These are phyloP conservation scores for Nudaria mundana DNA, from an alignment of 2,888 invertebrate species.

Conservation along the genomic window DNA sequence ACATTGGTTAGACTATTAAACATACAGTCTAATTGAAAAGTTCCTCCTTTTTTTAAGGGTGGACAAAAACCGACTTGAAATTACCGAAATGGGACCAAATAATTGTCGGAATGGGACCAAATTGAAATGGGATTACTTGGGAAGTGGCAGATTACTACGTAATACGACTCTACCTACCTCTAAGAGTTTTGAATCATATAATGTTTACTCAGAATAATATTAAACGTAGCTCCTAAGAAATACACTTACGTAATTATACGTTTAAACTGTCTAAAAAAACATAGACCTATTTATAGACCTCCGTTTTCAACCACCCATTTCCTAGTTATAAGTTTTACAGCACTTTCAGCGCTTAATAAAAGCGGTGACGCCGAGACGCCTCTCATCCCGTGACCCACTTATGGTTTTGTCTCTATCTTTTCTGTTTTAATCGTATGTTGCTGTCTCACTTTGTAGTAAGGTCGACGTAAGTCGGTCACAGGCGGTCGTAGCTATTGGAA, in stretches of 20 bases:
- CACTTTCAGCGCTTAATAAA: conserved; percentile 61
- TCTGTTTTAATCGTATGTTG: conserved; percentile 24
- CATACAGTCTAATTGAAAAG: too few species aligned
- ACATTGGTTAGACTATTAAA: too few species aligned
- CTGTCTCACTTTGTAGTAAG: conserved; percentile 60
- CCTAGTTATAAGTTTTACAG: conserved; percentile 44
- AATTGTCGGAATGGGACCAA: too few species aligned
- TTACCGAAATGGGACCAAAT: too few species aligned
- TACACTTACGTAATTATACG: conserved; percentile 51
- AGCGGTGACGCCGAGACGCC: conserved; percentile 53
- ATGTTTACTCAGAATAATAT: too few species aligned
- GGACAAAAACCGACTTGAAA: too few species aligned
- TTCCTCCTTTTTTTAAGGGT: too few species aligned
- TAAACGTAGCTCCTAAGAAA: conserved; percentile 7
- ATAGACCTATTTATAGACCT: conserved; percentile 55
- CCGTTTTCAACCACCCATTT: conserved; percentile 54
- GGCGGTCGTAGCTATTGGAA: conserved; percentile 65
- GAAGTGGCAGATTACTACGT: too few species aligned
- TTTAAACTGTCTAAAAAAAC: conserved; percentile 34
- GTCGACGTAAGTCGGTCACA: conserved; percentile 76
- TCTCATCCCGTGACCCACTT: conserved; percentile 78
- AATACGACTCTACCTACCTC: too few species aligned
- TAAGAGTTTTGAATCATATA: too few species aligned
- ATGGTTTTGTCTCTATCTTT: conserved; percentile 42
- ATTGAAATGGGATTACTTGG: too few species aligned